A percentile compares a stretch with the other conserved stretches of the same genome.
These are phyloP conservation scores for Clepsis dumicolana DNA, from an alignment of 2,888 invertebrate genomes.

Conservation along the genomic window DNA sequence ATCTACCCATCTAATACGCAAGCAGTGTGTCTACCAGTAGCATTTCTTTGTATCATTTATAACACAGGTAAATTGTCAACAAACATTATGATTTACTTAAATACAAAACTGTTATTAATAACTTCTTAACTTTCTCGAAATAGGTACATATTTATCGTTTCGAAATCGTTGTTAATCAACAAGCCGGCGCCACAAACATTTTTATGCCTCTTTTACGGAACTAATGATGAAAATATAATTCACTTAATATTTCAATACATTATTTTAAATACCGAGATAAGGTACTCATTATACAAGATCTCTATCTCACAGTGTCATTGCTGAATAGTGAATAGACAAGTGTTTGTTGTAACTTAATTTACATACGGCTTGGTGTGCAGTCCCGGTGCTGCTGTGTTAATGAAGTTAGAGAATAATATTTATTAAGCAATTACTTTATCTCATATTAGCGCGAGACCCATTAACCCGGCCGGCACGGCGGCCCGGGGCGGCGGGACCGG, in stretches of 20 bases:
- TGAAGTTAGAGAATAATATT: conserved; percentile 68
- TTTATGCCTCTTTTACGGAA: background rate
- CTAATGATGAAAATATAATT: background rate
- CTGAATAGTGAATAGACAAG: conserved; percentile 25
- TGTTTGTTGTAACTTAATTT: conserved; percentile 46
- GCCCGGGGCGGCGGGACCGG: conserved; percentile 43
- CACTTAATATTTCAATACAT: background rate
- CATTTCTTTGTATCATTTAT: too few species aligned
- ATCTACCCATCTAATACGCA: too few species aligned
- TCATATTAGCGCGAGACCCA: conserved; percentile 66
- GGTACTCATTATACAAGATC: conserved; percentile 45
- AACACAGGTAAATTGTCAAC: background rate
- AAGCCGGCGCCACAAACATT: background rate
- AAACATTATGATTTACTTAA: background rate
- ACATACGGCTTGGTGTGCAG: conserved; percentile 60
- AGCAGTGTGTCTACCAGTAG: too few species aligned
- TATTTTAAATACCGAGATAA: background rate
- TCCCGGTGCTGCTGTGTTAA: conserved; percentile 56
- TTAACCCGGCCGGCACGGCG: conserved; percentile 58
- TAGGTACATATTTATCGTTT: conserved; percentile 3
- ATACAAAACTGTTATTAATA: background rate
- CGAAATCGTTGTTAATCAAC: background rate
- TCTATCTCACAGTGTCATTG: conserved; percentile 37
- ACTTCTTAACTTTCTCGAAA: background rate
- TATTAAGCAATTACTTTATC: conserved; percentile 77